phyloP scores from a whole-genome alignment of 2,888 invertebrate genomes.

The Rhopalosiphum nymphaeae region DNA sequence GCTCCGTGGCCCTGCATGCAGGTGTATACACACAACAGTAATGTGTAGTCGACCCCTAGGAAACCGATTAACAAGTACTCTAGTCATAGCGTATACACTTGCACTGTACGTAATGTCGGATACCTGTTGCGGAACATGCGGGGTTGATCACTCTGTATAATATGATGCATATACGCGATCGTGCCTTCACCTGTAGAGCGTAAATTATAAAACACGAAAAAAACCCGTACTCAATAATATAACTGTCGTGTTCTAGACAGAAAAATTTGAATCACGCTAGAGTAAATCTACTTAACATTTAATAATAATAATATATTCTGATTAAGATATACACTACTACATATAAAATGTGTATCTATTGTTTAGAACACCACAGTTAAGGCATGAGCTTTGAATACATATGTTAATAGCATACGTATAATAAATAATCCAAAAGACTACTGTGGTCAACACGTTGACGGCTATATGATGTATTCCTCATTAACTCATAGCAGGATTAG shows the following conservation, averaged over 20 bases:
- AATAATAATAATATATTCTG: background rate
- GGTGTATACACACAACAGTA: conserved; percentile 2
- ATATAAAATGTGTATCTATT: background rate
- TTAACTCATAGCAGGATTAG: background rate
- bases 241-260: background rate
- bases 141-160: conserved; percentile 50
- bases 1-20: conserved; percentile 50
- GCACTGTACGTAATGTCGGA: background rate
- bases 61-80: conserved; percentile 37
- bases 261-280: conserved; percentile 13
- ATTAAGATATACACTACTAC: background rate
- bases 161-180: background rate
- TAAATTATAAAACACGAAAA: background rate
- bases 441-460: background rate
- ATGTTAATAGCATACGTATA: conserved; percentile 35
- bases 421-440: conserved; percentile 22
- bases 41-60: conserved; percentile 35
- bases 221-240: background rate
- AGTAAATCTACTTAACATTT: background rate
- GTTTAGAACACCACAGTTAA: background rate
- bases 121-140: conserved; percentile 63
- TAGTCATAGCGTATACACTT: background rate
- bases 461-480: background rate
- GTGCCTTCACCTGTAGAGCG: conserved; percentile 12
- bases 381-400: conserved; percentile 17